Base-by-base conservation (phyloP, 1,140 invertebrate genomes). In the Pogonognathellus flavescens region DNA sequence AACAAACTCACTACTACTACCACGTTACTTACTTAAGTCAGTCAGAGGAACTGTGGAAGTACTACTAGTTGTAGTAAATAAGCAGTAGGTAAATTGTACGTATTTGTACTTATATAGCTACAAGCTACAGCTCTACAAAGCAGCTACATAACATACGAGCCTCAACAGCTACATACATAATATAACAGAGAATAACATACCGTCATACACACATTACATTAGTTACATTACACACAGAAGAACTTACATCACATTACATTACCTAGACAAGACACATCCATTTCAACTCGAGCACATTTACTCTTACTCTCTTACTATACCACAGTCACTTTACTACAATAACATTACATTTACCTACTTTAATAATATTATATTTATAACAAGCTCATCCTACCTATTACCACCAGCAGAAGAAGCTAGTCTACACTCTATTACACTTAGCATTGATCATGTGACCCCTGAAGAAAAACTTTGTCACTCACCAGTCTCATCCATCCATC, bases 361-460 rank as follows among this genome's bases (percentile, higher is more conserved):
- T 20, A 9, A 62, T 62, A n/a, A n/a, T n/a, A n/a, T n/a, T n/a
- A n/a, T n/a, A n/a, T n/a, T n/a, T n/a, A n/a, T n/a, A n/a, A n/a
- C n/a, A n/a, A n/a, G n/a, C n/a, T n/a, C n/a, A n/a, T n/a, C n/a
- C n/a, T n/a, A n/a, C n/a, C n/a, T n/a, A n/a, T 41, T 41, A 41
- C 31, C 31, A 41, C 31, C 31, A 41, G 2, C n/a, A n/a, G n/a
- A n/a, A n/a, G n/a, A n/a, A 41, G 6, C 20, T n/a, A 20, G 5
- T 62, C 16, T 50, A 31, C 49, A 49, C 25, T 76, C 49, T 76
- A 49, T 18, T 9, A 31, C 41, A 16, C 31, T 66, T 18, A 76
- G 22, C 31, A 82, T 82, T 82, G 80, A 82, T 82, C 80, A 82
- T 82, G 80, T 82, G 80, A 82, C 80, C 80, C 80, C 80, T 82